phyloP scores from a whole-genome alignment of 2,797 vertebrate species.

The Gallinago stenura region DNA sequence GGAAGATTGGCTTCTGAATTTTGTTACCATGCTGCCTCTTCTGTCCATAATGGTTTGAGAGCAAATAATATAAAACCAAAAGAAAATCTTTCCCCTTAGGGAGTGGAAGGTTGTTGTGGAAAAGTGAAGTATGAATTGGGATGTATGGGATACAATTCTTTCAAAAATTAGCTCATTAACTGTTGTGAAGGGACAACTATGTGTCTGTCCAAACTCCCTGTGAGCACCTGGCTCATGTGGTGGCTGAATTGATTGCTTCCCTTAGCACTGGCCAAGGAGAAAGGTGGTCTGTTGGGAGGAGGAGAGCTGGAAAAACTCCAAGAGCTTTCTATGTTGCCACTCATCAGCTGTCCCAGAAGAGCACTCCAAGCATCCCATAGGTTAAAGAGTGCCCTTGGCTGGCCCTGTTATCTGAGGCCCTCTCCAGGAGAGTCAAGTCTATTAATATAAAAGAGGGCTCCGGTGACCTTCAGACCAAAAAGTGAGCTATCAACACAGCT shows the following conservation, averaged over 20 bases:
- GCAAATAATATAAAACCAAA: neutral
- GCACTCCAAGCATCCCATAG: neutral
- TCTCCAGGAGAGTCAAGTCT: neutral
- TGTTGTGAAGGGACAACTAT: neutral
- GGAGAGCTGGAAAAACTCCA: neutral
- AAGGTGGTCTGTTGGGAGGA: neutral
- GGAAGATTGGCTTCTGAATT: neutral
- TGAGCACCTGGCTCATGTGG: rapidly evolving
- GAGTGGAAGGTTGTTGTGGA: neutral
- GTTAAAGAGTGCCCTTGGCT: neutral
- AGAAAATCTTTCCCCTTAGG: neutral
- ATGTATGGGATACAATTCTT: neutral
- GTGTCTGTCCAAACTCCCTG: neutral
- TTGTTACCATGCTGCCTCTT: neutral
- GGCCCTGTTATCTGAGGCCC: neutral
- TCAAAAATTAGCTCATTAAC: neutral
- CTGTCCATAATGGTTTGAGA: neutral
- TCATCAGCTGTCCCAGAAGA: neutral
- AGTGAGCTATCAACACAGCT: neutral
- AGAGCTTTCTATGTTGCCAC: neutral
- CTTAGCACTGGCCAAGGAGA: neutral
- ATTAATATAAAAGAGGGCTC: neutral
- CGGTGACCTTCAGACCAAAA: neutral
- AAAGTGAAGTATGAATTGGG: neutral
- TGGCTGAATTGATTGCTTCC: neutral